phyloP scores from a whole-genome alignment of 2,797 vertebrate genomes.

The Scarus forsteni region DNA sequence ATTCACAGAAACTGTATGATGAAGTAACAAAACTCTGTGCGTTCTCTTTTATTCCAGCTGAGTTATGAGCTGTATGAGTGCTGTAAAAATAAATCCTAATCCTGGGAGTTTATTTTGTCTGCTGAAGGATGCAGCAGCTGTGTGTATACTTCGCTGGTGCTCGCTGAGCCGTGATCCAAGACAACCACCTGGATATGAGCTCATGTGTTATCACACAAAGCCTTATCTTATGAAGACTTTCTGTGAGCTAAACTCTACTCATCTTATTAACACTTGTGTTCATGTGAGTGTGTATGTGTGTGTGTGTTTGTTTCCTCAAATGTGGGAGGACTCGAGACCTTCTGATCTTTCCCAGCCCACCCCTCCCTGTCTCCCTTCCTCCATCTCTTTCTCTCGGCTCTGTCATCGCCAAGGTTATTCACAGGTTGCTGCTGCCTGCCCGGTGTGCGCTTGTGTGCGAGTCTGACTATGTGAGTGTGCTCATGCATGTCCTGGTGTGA shows the following conservation, averaged over 20 bases:
- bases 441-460: constrained; percentile 23
- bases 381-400: constrained; percentile 50
- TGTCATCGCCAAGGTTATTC: constrained; percentile 75
- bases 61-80: constrained; percentile 53
- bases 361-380: constrained; percentile 67
- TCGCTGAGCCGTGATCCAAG: constrained; percentile 74
- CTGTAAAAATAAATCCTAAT: constrained; percentile 71
- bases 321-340: constrained; percentile 78
- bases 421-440: constrained; percentile 65
- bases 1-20: constrained; percentile 29
- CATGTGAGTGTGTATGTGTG: constrained; percentile 10
- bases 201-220: constrained; percentile 83
- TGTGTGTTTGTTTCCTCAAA: constrained; percentile 75
- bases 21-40: constrained; percentile 35
- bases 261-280: constrained; percentile 62
- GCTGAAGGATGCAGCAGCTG: constrained; percentile 70
- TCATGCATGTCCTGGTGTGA: neutral
- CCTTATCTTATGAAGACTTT: constrained; percentile 73
- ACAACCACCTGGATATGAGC: constrained; percentile 88
- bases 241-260: constrained; percentile 66
- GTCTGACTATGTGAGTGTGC: constrained; percentile 14
- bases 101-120: constrained; percentile 78
- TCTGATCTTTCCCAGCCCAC: constrained; percentile 79
- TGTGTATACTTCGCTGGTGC: constrained; percentile 72
- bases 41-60: constrained; percentile 48